Conservation (phyloP, 1,140 invertebrate species). For the Theocolax elegans region DNA sequence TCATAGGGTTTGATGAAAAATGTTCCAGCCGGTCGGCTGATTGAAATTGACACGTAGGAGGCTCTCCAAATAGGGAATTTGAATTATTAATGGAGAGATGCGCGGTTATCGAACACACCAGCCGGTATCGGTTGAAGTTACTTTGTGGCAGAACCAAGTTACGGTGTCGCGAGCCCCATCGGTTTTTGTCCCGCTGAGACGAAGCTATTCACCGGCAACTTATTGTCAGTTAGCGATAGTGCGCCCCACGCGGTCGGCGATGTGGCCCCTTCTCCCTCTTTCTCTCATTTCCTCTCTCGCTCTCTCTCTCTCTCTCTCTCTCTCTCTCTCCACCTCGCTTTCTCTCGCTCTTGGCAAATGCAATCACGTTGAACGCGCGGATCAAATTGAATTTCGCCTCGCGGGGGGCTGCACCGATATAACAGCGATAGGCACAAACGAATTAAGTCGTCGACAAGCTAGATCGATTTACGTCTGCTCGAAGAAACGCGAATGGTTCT, state of each 20-base stretch:
- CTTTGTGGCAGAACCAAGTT: conserved; percentile 45
- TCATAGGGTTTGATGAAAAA: neutral
- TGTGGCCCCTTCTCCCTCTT: neutral
- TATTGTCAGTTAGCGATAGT: conserved; percentile 39
- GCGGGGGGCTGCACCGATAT: conserved; percentile 44
- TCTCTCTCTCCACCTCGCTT: neutral
- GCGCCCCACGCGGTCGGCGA: neutral
- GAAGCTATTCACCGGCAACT: conserved; percentile 20
- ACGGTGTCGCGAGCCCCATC: conserved; percentile 39
- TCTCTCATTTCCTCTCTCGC: neutral
- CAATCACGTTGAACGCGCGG: conserved; percentile 45
- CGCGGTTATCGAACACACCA: conserved; percentile 10
- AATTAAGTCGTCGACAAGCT: conserved; percentile 50
- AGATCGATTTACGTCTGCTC: conserved; percentile 48
- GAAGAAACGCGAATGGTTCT: conserved; percentile 37
- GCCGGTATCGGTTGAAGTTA: conserved; percentile 44
- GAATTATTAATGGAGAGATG: conserved; percentile 36
- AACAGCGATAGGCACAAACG: conserved; percentile 48
- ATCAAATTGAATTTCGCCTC: conserved; percentile 52
- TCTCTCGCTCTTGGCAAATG: conserved; percentile 39
- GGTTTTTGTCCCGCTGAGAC: conserved; percentile 42
- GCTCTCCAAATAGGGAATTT: conserved; percentile 12
- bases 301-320: conserved; percentile 1
- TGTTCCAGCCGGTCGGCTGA: neutral
- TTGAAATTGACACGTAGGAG: conserved; percentile 27